Evolutionary conservation across 2,113 vertebrate genomes (phyloP).

Genomic region (Hystrix brachyura): DNA sequence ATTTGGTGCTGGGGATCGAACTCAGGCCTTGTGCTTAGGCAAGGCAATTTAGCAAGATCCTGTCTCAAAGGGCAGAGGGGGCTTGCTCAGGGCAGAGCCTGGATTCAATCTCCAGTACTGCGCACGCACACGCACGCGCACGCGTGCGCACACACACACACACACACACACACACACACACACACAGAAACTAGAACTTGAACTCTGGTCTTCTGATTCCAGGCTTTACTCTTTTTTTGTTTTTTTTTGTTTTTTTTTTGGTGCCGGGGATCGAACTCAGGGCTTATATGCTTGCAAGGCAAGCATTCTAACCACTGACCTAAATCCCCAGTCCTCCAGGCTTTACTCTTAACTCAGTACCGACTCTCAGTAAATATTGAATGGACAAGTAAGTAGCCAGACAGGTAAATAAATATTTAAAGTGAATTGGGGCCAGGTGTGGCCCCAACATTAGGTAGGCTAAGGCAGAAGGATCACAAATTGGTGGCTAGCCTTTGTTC

Average conservation of each 20-base stretch:
- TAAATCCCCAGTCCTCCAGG: background rate
- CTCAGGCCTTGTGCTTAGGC: too few relatives aligned
- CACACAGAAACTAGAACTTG: background rate
- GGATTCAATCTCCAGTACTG: background rate
- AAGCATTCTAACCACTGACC: too few relatives aligned
- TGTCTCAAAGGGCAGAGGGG: background rate
- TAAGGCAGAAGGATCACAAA: background rate
- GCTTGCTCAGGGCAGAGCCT: background rate
- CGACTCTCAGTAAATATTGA: background rate
- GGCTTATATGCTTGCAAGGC: too few relatives aligned
- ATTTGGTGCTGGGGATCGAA: too few relatives aligned
- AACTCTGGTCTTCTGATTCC: background rate
- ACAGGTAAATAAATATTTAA: constrained; percentile 36
- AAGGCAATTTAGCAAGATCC: background rate
- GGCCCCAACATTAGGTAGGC: too few relatives aligned
- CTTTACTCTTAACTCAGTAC: background rate
- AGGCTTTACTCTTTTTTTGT: background rate
- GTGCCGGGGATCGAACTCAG: too few relatives aligned
- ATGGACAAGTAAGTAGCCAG: background rate
- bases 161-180: too few relatives aligned
- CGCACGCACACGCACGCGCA: too few relatives aligned
- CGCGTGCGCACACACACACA: too few relatives aligned
- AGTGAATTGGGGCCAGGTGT: background rate
- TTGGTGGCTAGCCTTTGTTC: background rate
- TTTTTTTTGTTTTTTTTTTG: background rate